Evolutionary conservation across 2,113 vertebrate genomes (phyloP).

Genomic region (Gadus chalcogrammus): DNA sequence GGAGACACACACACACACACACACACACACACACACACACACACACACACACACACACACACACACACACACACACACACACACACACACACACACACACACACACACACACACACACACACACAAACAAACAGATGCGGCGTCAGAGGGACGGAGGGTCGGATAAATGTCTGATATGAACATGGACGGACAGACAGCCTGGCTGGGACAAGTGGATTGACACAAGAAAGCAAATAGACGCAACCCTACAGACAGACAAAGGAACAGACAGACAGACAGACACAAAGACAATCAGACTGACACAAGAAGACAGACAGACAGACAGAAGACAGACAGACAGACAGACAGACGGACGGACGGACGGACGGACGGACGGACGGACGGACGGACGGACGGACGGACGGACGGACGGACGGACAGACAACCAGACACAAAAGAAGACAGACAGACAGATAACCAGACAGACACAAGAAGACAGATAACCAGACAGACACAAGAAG

Average conservation of each 20-base stretch:
- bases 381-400: too few species aligned
- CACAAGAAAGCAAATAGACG: too few species aligned
- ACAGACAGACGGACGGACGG: too few species aligned
- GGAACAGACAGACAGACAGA: constrained; percentile 14
- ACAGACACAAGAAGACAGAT: background rate
- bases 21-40: constrained; percentile 11
- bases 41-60: too few species aligned
- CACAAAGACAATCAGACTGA: background rate
- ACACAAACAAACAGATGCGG: constrained; percentile 1
- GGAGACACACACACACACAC: too few species aligned
- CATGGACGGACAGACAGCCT: background rate
- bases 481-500: background rate
- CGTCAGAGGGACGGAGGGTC: too few species aligned
- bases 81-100: background rate
- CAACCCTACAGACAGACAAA: constrained; percentile 6
- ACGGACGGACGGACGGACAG: too few species aligned
- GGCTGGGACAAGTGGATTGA: background rate
- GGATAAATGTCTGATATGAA: too few species aligned
- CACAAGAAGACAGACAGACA: too few species aligned
- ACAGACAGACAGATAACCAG: constrained; percentile 20
- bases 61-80: constrained; percentile 41
- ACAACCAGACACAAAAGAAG: background rate
- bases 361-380: too few species aligned
- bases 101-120: constrained; percentile 41
- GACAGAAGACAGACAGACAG: too few species aligned